Evolutionary conservation across 2,888 invertebrate genomes (phyloP), one percentile per base, ranked within the genome.

Genomic region (Axea sp.): DNA sequence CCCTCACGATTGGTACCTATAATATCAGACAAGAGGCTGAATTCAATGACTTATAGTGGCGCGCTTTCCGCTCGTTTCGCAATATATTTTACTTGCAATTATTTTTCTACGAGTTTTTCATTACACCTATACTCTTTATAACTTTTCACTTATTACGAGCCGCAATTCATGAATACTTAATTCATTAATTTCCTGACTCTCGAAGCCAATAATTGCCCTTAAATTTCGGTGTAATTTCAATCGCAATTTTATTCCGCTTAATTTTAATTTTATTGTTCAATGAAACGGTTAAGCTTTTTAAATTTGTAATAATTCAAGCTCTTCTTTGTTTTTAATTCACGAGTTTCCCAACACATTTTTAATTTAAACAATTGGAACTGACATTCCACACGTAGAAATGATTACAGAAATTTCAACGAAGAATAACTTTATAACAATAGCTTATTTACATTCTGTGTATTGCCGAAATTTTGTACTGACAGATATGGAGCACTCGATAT

Each of bases 1-100:
- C 86, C 83, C 86, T 85, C 83, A 82, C 84, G 84, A 87, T 86
- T 86, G 86, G 83, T 85, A 83, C 84, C 84, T 84, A 85, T 87
- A 84, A 86, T 86, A 87, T 86, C 83, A 85, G 86, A 86, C 84
- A 84, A 86, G 82, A 82, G 79, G 81, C 81, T 80, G 80, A 82
- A 84, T 85, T 80, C 82, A 82, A 84, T 84, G 86, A 86, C 84
- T 84, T 86, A 86, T 84, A 78, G 79, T 80, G 73, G 28, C 43
- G 62, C 73, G 49, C 78, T 76, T 76, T 79, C 76, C 71, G 78
- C 81, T 69, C 76, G 65, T 78, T 80, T 76, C 75, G 45, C 55
- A 19, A 47, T 73, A 43, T 28, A 57, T 62, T 57, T 68, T 30
- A 49, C 15, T 55, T 28, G 59, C 49, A 55, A 73, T 73, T 49